Base-by-base conservation (phyloP, 2,888 invertebrate species). In the Sarcophaga caerulescens region DNA sequence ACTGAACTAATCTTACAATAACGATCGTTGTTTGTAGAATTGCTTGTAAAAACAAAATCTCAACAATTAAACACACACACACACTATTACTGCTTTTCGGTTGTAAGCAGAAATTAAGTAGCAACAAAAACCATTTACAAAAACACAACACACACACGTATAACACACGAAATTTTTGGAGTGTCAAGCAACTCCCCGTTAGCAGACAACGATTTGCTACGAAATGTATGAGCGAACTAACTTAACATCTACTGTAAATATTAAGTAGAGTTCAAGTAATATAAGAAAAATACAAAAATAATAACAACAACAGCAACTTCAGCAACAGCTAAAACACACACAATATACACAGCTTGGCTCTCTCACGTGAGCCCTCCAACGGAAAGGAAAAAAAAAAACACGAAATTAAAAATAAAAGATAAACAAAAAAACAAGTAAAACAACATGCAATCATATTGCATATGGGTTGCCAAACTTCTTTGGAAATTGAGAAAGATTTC, bases 171-270 rank as follows among this genome's bases (percentile, higher is more conserved):
- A 19, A 45, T 21, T 59, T 57, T 79, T 11, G 45, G 57, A 23
- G 25, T 66, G 57, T 17, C 5, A 52, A 52, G 57, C 74, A 84
- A 81, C 74, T 78, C 81, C 59, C 74, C 85, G 78, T 60, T 77
- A 78, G 74, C 81, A 79, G 19, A 77, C 86, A 79, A 86, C 83
- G 68, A 86, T 21, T 77, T 81, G 1, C 81, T 59, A 78, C 81
- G 86, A 86, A 84, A 45, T 60, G 75, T 81, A 78, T 63, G 69
- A 69, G 68, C 76, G 73, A 63, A 81, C 85, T 70, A 80, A 85
- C 85, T 74, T 82, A 83, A 82, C 70, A 78, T 81, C 23, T 57
- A 60, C 75, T 81, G 79, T 75, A 70, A 75, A 81, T 71, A 70
- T 74, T 77, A 63, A 57, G 59, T 73, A 84, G 66, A 81, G 75